Base-by-base conservation (phyloP, 2,797 vertebrate genomes). In the Microctenopoma stevenorrisi region DNA sequence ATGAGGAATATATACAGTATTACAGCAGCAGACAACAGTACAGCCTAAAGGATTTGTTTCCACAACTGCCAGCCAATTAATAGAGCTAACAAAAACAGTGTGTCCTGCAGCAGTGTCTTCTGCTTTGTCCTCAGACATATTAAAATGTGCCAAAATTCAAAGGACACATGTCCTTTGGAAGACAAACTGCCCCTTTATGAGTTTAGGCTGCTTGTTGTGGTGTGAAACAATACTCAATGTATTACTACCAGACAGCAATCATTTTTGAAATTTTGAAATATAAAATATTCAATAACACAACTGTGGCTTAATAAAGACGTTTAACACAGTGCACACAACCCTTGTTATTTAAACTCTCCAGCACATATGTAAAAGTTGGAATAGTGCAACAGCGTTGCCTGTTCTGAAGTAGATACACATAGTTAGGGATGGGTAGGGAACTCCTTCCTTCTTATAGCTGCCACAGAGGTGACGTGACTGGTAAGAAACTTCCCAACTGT, bases 61-160 rank as follows among this genome's bases (percentile, higher is more conserved):
- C 67, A 74, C 91, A 88, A 90, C 89, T 86, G 79, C 78, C 54
- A 57, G 62, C 65, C 75, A 91, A 88, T 91, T 91, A 92, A 91
- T 85, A 81, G 22, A 89, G 78, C 75, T 61, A 73, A 79, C 76
- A 50, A 76, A 86, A 89, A 85, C 47, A 26, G 22, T 61, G 26
- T 74, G 74, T 87, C 82, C 81, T 84, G 72, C 68, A 85, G 89
- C 79, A 49, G 33, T 70, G 76, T 82, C 42, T 33, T 75, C 51
- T 43, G 59, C 71, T 83, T 85, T 90, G 83, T 86, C 83, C 79
- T 75, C 70, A 79, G 79, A 88, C 54, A 70, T 57, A 76, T 80
- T 76, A 74, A 55, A 38, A 72, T 74, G 38, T 48, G 65, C 48
- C 43, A 52, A 48, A 72, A 89, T 76, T 85, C 44, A 79, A 85